Evolutionary conservation across 2,888 invertebrate genomes (phyloP), one percentile per base, ranked within the genome.

Genomic region (Merodon equestris): DNA sequence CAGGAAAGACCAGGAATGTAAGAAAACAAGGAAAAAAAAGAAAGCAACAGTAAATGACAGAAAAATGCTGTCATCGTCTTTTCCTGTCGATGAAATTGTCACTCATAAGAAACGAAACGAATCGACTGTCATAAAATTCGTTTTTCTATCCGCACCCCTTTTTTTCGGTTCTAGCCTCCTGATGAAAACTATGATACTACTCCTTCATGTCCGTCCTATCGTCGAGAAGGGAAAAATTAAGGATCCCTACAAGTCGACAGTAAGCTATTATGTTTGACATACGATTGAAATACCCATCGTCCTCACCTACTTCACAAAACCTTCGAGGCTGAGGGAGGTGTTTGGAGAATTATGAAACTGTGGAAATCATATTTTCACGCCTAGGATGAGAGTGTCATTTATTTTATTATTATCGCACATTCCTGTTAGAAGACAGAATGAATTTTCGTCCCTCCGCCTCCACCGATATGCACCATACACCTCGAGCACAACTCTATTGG

Each of bases 361-460:
- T 63, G 73, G 68, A 79, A 77, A 79, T 73, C 77, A 73, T 79
- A 73, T 79, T 79, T 79, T 79, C 77, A 79, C 77, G 77, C 77
- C 61, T 79, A 57, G 63, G 63, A 57, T 73, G 73, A 73, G 58
- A 68, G 77, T 79, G 68, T 38, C 73, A 73, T 79, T 73, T 73
- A 73, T 79, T 79, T 79, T 79, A 79, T 79, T 79, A 79, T 73
- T 79, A 79, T 79, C 73, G 77, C 77, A 79, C 77, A 73, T 73
- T 74, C 68, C 73, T 79, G 77, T 73, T 73, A 73, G 38, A 63
- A 36, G 63, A 73, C 73, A 67, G 73, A 79, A 79, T 79, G 77
- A 79, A 79, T 79, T 79, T 61, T 51, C 34, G 45, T 51, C 40
- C 27, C 15, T 50, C 38, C 42, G 19, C 58, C n/a, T 34, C 13